These are phyloP conservation scores for Drosophila dunni DNA, from an alignment of 1,140 invertebrate genomes.

Conservation along the genomic window DNA sequence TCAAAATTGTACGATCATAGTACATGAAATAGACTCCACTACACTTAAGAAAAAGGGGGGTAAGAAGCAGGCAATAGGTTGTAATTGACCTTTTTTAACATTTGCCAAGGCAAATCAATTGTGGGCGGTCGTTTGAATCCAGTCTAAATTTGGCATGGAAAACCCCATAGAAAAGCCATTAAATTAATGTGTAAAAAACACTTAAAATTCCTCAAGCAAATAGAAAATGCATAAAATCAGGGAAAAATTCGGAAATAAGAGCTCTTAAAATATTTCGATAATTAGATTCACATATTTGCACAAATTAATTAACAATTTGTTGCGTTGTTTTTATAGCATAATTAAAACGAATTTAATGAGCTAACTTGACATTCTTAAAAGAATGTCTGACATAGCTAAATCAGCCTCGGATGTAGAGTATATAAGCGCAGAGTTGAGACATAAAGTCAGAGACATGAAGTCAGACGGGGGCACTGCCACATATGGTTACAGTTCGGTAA, in stretches of 20 bases:
- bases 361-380: slow-evolving; percentile 11
- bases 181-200: slow-evolving; percentile 36
- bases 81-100: slow-evolving; percentile 73
- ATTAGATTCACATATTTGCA: slow-evolving; percentile 55
- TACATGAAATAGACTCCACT: slow-evolving; percentile 37
- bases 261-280: slow-evolving; percentile 37
- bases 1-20: slow-evolving; percentile 74
- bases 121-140: slow-evolving; percentile 47
- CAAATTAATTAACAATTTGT: slow-evolving; percentile 54
- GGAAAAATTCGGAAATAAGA: slow-evolving; percentile 14
- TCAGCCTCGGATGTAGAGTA: slow-evolving; percentile 17
- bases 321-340: slow-evolving; percentile 43
- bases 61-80: slow-evolving; percentile 73
- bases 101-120: slow-evolving; percentile 39
- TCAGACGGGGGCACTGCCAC: slow-evolving; percentile 45
- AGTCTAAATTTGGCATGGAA: slow-evolving; percentile 14
- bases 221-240: slow-evolving; percentile 19
- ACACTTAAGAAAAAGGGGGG: not conserved
- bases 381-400: slow-evolving; percentile 18
- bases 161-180: slow-evolving; percentile 7
- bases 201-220: slow-evolving; percentile 18
- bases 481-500: slow-evolving; percentile 79
- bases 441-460: slow-evolving; percentile 57
- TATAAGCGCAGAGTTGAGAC: slow-evolving; percentile 47
- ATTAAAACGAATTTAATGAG: slow-evolving; percentile 65